phyloP scores from a whole-genome alignment of 2,888 invertebrate species.

The Aspidiotus rigidus region DNA sequence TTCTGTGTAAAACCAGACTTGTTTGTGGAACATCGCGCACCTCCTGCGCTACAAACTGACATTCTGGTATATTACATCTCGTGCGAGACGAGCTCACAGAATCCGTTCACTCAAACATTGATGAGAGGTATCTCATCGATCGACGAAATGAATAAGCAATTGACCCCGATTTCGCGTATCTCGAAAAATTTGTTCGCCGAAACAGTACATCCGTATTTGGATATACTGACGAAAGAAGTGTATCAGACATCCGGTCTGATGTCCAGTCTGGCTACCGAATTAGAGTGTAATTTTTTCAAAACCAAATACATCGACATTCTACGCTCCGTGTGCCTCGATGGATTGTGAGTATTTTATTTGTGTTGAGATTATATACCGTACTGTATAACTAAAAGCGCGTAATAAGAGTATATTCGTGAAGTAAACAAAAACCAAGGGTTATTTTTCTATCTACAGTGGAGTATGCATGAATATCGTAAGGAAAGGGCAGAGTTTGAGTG shows the following conservation, averaged over 20 bases:
- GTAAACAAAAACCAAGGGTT: no score
- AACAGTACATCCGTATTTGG: slow-evolving; percentile 46
- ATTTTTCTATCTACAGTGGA: no score
- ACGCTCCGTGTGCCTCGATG: slow-evolving; percentile 71
- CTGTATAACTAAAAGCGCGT: no score
- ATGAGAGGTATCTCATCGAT: slow-evolving; percentile 43
- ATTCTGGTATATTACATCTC: slow-evolving; percentile 69
- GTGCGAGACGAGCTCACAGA: slow-evolving; percentile 68
- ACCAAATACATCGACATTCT: slow-evolving; percentile 72
- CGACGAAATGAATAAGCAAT: slow-evolving; percentile 46
- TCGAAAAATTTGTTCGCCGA: slow-evolving; percentile 49
- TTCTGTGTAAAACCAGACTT: slow-evolving; percentile 76
- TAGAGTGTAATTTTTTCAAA: slow-evolving; percentile 76
- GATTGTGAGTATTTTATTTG: slow-evolving; percentile 49
- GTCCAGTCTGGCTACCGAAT: slow-evolving; percentile 54
- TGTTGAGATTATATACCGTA: no score
- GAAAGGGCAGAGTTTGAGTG: no score
- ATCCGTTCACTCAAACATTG: slow-evolving; percentile 70
- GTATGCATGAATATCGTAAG: no score
- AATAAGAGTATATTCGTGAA: no score
- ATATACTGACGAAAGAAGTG: slow-evolving; percentile 66
- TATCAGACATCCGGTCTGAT: slow-evolving; percentile 51
- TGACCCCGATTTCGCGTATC: slow-evolving; percentile 47
- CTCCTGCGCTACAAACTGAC: slow-evolving; percentile 48
- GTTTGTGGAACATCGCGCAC: slow-evolving; percentile 49